phyloP scores from a whole-genome alignment of 2,888 invertebrate species.

The Mythimna albipuncta region DNA sequence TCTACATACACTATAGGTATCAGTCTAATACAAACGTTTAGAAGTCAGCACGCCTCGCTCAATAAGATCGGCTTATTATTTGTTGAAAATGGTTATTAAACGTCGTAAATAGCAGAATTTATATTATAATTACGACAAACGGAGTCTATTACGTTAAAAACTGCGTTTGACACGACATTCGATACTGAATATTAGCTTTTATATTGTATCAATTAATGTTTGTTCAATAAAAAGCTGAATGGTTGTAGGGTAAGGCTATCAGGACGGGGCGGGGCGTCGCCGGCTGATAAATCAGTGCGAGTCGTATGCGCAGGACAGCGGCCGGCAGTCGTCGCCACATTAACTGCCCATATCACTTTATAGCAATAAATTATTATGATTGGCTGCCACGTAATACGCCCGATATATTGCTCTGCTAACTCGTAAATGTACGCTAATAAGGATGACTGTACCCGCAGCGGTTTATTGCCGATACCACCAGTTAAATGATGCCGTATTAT shows the following conservation, averaged over 20 bases:
- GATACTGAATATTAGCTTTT: slow-evolving; percentile 40
- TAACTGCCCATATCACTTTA: slow-evolving; percentile 77
- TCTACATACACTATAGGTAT: slow-evolving; percentile 8
- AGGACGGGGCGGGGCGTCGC: slow-evolving; percentile 64
- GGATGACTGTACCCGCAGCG: slow-evolving; percentile 62
- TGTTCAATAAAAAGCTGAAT: slow-evolving; percentile 49
- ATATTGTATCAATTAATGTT: slow-evolving; percentile 39
- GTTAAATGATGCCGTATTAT: slow-evolving; percentile 61
- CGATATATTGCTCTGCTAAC: slow-evolving; percentile 58
- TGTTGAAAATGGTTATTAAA: slow-evolving; percentile 59
- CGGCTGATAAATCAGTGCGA: slow-evolving; percentile 67
- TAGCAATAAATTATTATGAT: slow-evolving; percentile 81
- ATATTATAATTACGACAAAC: slow-evolving; percentile 58
- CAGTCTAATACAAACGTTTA: slow-evolving; percentile 29
- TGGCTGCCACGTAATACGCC: slow-evolving; percentile 68
- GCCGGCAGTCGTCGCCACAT: slow-evolving; percentile 52
- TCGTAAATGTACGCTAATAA: slow-evolving; percentile 68
- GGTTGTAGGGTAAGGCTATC: slow-evolving; percentile 54
- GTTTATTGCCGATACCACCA: slow-evolving; percentile 63
- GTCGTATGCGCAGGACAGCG: slow-evolving; percentile 48
- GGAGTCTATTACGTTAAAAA: slow-evolving; percentile 38
- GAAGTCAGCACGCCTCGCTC: slow-evolving; percentile 30
- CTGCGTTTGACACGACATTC: slow-evolving; percentile 42
- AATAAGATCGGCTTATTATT: slow-evolving; percentile 40
- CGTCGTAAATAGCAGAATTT: slow-evolving; percentile 56